Base-by-base conservation (phyloP, 2,888 invertebrate genomes). In the Drosophila yooni region DNA sequence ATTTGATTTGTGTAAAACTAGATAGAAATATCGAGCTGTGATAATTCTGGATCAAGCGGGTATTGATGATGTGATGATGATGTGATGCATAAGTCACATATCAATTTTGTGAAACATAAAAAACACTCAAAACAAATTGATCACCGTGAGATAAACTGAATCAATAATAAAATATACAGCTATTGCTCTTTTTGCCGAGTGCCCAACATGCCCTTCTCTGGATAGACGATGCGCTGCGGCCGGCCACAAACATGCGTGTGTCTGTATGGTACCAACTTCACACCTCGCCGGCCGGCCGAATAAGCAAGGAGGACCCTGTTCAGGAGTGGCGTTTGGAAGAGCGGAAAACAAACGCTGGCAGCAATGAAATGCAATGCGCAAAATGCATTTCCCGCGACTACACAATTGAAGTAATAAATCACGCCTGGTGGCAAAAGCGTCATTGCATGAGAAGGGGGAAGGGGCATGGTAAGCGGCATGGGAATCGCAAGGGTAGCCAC, bases 321-420 rank as follows among this genome's bases (percentile, higher is more conserved):
- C 43, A 27, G 29, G 21, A 46, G 25, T 5, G 33, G 27, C 25
- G 25, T 10, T 5, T 18, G 25, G 29, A 38, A 52, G 33, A 36
- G 51, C 15, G 57, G 69, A 80, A 86, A 88, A 88, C 88, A 86
- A 85, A 86, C 80, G 89, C 82, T 74, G 73, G 46, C 73, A 83
- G 85, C 85, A 80, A 88, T 85, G 89, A 88, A 88, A 88, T 85
- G 89, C 84, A 89, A 80, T 84, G 89, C 87, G 83, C 86, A 88
- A 85, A 85, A 85, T 88, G 85, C 83, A 89, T 89, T 85, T 87
- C 80, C 79, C 80, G 85, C 87, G 82, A 89, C 85, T 89, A 87
- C 80, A 87, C 89, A 87, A 87, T 87, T 87, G 87, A 89, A 88
- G 83, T 88, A 88, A 88, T 88, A 88, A 89, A 88, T 88, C 87